Percentiles rank a stretch among this genome's conserved stretches.
Evolutionary conservation across 2,888 invertebrate species (phyloP).

Genomic region (Hybos culiciformis): DNA sequence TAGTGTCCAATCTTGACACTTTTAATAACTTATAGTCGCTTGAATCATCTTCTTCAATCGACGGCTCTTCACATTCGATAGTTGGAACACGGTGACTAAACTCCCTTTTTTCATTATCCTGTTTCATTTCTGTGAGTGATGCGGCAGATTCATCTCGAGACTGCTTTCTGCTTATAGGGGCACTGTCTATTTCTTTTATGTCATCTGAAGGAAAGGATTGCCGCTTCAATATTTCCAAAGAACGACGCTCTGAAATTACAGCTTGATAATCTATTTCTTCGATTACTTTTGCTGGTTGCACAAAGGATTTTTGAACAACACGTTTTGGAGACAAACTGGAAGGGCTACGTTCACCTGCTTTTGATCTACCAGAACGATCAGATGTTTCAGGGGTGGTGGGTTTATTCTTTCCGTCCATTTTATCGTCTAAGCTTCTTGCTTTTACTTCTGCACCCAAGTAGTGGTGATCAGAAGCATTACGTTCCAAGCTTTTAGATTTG

Average conservation of each 20-base stretch:
- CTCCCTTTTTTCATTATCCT: constrained; percentile 21
- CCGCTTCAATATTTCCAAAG: constrained; percentile 46
- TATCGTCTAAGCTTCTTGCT: constrained; percentile 54
- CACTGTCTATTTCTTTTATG: constrained; percentile 28
- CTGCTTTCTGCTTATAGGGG: constrained; percentile 31
- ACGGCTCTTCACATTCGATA: constrained; percentile 35
- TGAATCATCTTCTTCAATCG: constrained; percentile 30
- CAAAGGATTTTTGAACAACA: constrained; percentile 19
- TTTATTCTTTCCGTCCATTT: constrained; percentile 38
- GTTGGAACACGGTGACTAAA: constrained; percentile 34
- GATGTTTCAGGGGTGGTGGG: constrained; percentile 21
- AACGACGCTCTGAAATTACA: constrained; percentile 45
- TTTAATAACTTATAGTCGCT: constrained; percentile 29
- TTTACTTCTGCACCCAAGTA: constrained; percentile 48
- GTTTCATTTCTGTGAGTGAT: constrained; percentile 48
- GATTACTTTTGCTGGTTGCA: constrained; percentile 21
- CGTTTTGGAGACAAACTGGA: constrained; percentile 17
- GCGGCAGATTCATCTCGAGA: constrained; percentile 47
- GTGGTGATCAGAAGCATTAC: constrained; percentile 46
- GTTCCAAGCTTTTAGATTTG: constrained; percentile 54
- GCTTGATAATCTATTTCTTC: constrained; percentile 45
- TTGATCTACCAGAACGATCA: constrained; percentile 38
- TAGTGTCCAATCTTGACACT: constrained; percentile 25
- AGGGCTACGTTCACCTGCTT: constrained; percentile 35
- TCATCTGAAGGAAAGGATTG: constrained; percentile 40